Evolutionary conservation across 1,140 invertebrate genomes (phyloP).

Genomic region (Phenacoccus solenopsis): DNA sequence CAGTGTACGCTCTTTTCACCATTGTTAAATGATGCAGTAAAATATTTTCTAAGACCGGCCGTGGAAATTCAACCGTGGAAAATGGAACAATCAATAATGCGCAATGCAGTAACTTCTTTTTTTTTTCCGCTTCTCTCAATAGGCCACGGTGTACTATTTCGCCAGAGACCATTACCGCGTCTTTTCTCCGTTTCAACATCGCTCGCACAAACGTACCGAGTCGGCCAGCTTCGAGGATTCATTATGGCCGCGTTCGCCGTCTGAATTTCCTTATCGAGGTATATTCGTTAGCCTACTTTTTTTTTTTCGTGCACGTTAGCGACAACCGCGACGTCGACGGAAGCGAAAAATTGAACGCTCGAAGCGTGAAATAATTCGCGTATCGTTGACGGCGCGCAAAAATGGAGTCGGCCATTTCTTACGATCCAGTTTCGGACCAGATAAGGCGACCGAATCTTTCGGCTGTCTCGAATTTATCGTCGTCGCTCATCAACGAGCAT

Average conservation of each 20-base stretch:
- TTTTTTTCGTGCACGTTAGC: no score
- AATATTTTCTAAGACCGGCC: neutral
- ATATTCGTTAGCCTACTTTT: conserved; percentile 1
- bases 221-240: neutral
- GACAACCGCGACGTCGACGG: no score
- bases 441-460: no score
- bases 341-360: no score
- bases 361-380: no score
- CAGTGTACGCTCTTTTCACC: no score
- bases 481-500: no score
- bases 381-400: no score
- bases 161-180: neutral
- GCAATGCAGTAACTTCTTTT: neutral
- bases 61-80: conserved; percentile 13
- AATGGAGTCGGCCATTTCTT: no score
- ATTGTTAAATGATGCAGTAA: conserved; percentile 10
- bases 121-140: neutral
- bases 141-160: conserved; percentile 2
- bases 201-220: neutral
- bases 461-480: no score
- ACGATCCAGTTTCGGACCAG: no score
- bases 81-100: conserved; percentile 15
- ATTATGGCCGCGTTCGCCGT: neutral
- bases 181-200: neutral
- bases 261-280: neutral